Base-by-base conservation (phyloP, 2,797 vertebrate species). In the Remorina albescens region DNA sequence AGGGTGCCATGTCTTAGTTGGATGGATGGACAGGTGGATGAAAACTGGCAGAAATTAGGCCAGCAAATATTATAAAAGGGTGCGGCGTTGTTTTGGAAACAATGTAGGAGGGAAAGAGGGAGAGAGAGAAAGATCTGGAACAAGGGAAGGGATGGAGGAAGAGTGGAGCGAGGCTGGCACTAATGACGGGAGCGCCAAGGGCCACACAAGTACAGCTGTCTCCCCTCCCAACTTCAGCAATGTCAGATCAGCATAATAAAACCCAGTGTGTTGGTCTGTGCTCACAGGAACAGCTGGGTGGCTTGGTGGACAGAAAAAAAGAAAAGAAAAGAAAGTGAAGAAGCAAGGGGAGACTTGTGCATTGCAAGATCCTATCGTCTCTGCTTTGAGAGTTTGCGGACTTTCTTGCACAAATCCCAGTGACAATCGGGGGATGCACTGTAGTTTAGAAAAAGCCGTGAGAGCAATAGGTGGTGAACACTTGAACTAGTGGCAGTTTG, bases 121-220 rank as follows among this genome's bases (percentile, higher is more conserved):
- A 78, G 85, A 37, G 64, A 37, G 64, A 71, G 80, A 58, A 75
- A 78, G 61, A 78, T 80, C 62, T 87, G 86, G 82, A 86, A 75
- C 50, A 49, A 84, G 69, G n/a, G n/a, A 26, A 84, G 76, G 91
- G 89, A 78, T 74, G 81, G 89, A 83, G 78, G 80, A 84, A 79
- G 92, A 87, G 88, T 63, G 86, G 86, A 85, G 90, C 34, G 79
- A 93, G 91, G 90, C 79, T 92, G 89, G 92, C 89, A 91, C 91
- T 91, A 92, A 89, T 88, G 83, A 88, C 85, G 91, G 91, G 87
- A 88, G 91, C 79, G 88, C 89, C 94, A 82, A 82, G 85, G 86
- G 91, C 91, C 91, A 91, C 88, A 86, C 82, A 78, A 88, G 69
- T 81, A 80, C 90, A 91, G 85, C 88, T 91, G 88, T 91, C 87